Conservation (phyloP, 2,797 vertebrate genomes). For the Artibeus jamaicensis region DNA sequence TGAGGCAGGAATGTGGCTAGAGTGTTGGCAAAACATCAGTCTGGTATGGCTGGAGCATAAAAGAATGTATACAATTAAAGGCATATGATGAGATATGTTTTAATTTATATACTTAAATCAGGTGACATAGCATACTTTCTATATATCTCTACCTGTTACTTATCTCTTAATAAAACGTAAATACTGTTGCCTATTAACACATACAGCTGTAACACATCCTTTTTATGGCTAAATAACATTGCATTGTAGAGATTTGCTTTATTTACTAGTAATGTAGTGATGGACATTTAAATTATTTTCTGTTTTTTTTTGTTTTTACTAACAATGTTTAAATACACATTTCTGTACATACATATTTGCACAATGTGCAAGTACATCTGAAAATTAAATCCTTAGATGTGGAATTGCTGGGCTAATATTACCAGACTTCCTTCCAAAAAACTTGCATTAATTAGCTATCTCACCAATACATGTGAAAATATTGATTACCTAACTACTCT, state of each 20-base stretch:
- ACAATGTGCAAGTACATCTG: not conserved
- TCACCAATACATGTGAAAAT: not conserved
- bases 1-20: not conserved
- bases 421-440: not conserved
- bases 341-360: not conserved
- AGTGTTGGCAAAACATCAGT: not conserved
- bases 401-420: not conserved
- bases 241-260: not conserved
- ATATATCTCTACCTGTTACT: not conserved
- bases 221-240: not conserved
- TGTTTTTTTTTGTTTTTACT: not conserved
- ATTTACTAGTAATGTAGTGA: not conserved
- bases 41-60: not conserved
- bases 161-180: not conserved
- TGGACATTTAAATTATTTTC: not conserved
- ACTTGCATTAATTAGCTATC: not conserved
- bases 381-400: slow-evolving; percentile 26
- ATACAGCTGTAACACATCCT: not conserved
- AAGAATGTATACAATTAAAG: not conserved
- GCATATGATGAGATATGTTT: not conserved
- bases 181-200: not conserved
- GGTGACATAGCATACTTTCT: not conserved
- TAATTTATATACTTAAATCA: not conserved
- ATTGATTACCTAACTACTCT: not conserved
- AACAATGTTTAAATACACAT: not conserved